Conservation (phyloP, 2,888 invertebrate genomes). For the Camponotus fellah region DNA sequence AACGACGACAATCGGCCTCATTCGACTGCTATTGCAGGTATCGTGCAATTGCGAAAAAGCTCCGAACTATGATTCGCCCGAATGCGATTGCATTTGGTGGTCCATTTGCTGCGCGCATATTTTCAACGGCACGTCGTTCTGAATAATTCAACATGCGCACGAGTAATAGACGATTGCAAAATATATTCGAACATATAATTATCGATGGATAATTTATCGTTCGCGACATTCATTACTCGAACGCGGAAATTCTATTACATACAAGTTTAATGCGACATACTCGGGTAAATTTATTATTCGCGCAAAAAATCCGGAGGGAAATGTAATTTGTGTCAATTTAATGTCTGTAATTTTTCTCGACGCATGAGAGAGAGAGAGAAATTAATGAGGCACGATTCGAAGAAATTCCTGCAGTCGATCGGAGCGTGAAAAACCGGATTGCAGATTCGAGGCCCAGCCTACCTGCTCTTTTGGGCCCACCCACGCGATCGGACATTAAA, state of each 20-base stretch:
- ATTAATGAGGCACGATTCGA: background rate
- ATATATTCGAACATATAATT: background rate
- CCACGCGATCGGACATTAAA: slow-evolving; percentile 76
- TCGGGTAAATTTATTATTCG: background rate
- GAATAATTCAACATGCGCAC: slow-evolving; percentile 27
- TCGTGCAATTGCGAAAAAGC: slow-evolving; percentile 21
- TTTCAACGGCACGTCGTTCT: background rate
- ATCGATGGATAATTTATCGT: background rate
- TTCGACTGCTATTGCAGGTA: background rate
- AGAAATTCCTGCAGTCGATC: background rate
- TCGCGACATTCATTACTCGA: background rate
- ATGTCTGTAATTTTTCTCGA: background rate
- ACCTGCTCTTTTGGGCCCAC: slow-evolving; percentile 78
- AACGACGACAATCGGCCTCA: slow-evolving; percentile 12
- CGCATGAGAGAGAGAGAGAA: background rate
- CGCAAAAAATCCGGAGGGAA: background rate
- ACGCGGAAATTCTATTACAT: background rate
- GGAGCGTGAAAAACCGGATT: slow-evolving; percentile 66
- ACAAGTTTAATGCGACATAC: background rate
- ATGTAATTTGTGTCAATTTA: background rate
- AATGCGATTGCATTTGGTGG: slow-evolving; percentile 39
- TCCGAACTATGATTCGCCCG: slow-evolving; percentile 16
- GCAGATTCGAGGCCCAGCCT: slow-evolving; percentile 75
- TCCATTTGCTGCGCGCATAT: slow-evolving; percentile 26
- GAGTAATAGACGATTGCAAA: background rate